Evolutionary conservation across 2,797 vertebrate species (phyloP).

Genomic region (Gambelia wislizenii): DNA sequence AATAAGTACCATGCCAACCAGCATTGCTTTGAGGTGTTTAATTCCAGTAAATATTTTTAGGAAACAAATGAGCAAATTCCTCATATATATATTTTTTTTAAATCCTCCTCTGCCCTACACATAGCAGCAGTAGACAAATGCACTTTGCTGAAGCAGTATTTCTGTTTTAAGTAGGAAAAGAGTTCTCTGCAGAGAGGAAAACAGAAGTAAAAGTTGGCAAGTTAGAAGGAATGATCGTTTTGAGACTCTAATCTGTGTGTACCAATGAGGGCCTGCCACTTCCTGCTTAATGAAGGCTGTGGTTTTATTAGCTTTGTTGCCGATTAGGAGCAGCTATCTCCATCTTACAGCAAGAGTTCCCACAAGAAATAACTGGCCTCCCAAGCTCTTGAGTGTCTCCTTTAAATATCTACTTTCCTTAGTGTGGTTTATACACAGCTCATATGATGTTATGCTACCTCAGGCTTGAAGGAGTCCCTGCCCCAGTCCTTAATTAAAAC

Average conservation of each 20-base stretch:
- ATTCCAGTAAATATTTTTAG: slow-evolving; percentile 32
- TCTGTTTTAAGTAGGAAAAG: slow-evolving; percentile 54
- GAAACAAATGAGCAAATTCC: slow-evolving; percentile 37
- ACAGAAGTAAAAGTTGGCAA: slow-evolving; percentile 77
- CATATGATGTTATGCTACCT: slow-evolving; percentile 49
- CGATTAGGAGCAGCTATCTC: slow-evolving; percentile 85
- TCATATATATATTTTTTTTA: neutral
- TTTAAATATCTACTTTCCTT: slow-evolving; percentile 71
- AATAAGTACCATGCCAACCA: neutral
- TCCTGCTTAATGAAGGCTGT: slow-evolving; percentile 80
- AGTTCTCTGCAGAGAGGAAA: slow-evolving; percentile 68
- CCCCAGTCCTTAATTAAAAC: slow-evolving; percentile 66
- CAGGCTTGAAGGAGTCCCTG: slow-evolving; percentile 56
- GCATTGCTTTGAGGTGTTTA: neutral
- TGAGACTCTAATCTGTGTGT: slow-evolving; percentile 74
- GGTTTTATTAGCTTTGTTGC: slow-evolving; percentile 81
- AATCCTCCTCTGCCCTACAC: neutral
- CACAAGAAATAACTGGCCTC: slow-evolving; percentile 80
- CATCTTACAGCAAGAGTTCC: slow-evolving; percentile 82
- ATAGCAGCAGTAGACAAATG: slow-evolving; percentile 29
- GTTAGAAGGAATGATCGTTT: slow-evolving; percentile 74
- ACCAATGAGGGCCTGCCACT: slow-evolving; percentile 77
- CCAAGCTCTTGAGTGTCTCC: slow-evolving; percentile 72
- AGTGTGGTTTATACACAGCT: slow-evolving; percentile 62
- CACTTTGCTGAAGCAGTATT: slow-evolving; percentile 18